These are phyloP conservation scores for Idris sp. DNA, from an alignment of 1,140 invertebrate genomes.

Conservation along the genomic window DNA sequence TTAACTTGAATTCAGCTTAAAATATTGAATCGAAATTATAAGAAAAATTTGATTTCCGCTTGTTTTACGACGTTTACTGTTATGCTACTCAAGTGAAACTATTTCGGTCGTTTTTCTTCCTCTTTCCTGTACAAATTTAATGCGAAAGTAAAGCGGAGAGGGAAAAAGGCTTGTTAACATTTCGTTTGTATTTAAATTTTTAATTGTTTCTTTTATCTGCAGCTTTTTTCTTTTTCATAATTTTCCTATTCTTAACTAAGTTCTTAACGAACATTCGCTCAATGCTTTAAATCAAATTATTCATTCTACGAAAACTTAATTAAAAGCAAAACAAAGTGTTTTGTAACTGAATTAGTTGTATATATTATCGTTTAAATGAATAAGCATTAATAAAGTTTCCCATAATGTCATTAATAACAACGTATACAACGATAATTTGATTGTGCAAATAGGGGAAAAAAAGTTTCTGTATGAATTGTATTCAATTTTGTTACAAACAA, in stretches of 20 bases:
- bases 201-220: constrained; percentile 52
- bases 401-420: no score
- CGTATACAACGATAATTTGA: no score
- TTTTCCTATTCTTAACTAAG: constrained; percentile 36
- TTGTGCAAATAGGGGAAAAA: no score
- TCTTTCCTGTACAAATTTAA: constrained; percentile 29
- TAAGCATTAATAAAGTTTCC: neutral
- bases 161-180: constrained; percentile 27
- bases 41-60: constrained; percentile 36
- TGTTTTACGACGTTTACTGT: constrained; percentile 25
- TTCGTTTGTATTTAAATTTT: constrained; percentile 42
- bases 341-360: neutral
- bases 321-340: constrained; percentile 14
- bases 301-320: constrained; percentile 25
- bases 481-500: no score
- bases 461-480: no score
- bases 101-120: constrained; percentile 18
- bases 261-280: constrained; percentile 31
- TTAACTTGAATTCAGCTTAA: constrained; percentile 17
- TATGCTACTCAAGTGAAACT: constrained; percentile 23
- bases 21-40: constrained; percentile 32
- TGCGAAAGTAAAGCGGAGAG: constrained; percentile 2
- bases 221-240: constrained; percentile 31
- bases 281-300: constrained; percentile 46
- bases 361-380: neutral